Evolutionary conservation across 2,113 vertebrate genomes (phyloP), one percentile per base, ranked within the genome.

Genomic region (Thryonomys swinderianus): DNA sequence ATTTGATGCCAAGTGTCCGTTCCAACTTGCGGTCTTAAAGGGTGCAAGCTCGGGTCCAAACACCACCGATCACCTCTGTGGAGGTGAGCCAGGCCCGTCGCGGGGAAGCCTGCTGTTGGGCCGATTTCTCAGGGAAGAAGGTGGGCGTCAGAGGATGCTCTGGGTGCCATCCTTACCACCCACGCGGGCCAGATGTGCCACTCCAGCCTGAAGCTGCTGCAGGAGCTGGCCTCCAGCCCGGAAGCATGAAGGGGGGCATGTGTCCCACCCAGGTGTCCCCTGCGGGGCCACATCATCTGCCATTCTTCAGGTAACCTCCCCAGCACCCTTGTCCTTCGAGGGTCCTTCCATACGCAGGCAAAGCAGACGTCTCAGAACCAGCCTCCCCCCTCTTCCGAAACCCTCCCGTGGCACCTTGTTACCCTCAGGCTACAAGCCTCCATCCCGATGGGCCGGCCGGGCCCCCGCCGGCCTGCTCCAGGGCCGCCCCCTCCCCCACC

Each of bases 211-310:
- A 34, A 64, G 16, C 16, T 2, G 10, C 40, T 62, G 42, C 51
- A 7, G 4, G 40, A 40, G 37, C 34, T 20, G 12, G 66, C 48
- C 55, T 20, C 2, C 2, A 4, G 45, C 2, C 2, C 11, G 21
- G 32, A 14, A 16, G 20, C 30, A 1, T 4, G 30, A 16, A 1
- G 59, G 40, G 0, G 4, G 55, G 14, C 3, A 25, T 1, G 0
- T 5, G 4, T 37, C 48, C 51, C 11, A 0, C 48, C 51, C 11
- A 0, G 51, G 45, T 40, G 37, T 8, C 14, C 67, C 18, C 3
- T 1, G 25, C 40, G 13, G 57, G 3, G 2, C 18, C 18, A 32
- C 57, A 7, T 5, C 23, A 0, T 1, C 4, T 9, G 84, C 55
- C 17, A 21, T 30, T n/a, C 3, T 0, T 0, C 40, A 1, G 1